Percentiles rank a stretch among this genome's conserved stretches.
Evolutionary conservation across 2,888 invertebrate genomes (phyloP).

Genomic region (Euzophera pinguis): DNA sequence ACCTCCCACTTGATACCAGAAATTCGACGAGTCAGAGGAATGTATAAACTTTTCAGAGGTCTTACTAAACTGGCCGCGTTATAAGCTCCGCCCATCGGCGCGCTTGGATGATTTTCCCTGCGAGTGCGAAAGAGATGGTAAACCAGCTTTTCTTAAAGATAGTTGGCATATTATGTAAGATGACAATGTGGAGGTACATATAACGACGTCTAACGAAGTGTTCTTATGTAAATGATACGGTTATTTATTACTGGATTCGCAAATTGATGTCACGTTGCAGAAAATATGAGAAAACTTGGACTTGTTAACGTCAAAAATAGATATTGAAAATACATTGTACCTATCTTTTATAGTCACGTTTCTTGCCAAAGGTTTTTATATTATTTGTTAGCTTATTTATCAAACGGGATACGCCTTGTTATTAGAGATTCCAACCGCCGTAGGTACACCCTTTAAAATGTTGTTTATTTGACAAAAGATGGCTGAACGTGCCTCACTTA

Average conservation of each 20-base stretch:
- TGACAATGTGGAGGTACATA: conserved; percentile 60
- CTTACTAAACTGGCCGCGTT: conserved; percentile 42
- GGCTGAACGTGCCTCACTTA: too few relatives aligned
- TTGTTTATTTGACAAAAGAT: too few relatives aligned
- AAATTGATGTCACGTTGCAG: conserved; percentile 58
- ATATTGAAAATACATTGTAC: not conserved
- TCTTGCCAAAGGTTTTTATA: too few relatives aligned
- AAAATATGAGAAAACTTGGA: conserved; percentile 59
- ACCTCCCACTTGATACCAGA: conserved; percentile 33
- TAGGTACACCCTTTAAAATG: too few relatives aligned
- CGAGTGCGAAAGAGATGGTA: conserved; percentile 56
- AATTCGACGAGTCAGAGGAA: conserved; percentile 36
- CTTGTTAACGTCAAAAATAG: conserved; percentile 18
- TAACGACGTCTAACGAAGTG: conserved; percentile 63
- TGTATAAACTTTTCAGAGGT: conserved; percentile 49
- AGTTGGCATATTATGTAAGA: conserved; percentile 67
- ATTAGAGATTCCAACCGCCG: too few relatives aligned
- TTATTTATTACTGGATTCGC: conserved; percentile 62
- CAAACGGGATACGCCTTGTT: too few relatives aligned
- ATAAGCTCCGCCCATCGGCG: conserved; percentile 65
- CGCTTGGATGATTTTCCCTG: conserved; percentile 62
- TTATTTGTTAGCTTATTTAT: too few relatives aligned
- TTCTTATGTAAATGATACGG: conserved; percentile 70
- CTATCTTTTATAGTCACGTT: too few relatives aligned
- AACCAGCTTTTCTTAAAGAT: conserved; percentile 71